Evolutionary conservation across 2,797 vertebrate species (phyloP).

Genomic region (Propithecus perrieri): DNA sequence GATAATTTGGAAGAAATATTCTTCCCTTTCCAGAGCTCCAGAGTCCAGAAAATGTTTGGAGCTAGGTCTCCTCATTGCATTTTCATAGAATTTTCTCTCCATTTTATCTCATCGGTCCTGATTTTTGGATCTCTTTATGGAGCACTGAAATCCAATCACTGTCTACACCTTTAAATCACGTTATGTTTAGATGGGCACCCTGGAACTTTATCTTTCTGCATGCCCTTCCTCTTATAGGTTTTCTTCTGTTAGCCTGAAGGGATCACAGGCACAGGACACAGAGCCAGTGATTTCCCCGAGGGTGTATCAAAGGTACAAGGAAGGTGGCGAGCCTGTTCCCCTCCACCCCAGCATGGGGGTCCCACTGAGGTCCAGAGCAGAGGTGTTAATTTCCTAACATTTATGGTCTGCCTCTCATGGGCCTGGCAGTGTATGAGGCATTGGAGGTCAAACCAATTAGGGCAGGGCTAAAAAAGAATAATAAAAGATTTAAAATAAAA

Average conservation of each 20-base stretch:
- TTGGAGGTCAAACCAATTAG: neutral
- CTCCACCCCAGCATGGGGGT: neutral
- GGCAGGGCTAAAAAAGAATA: neutral
- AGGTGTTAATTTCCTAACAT: neutral
- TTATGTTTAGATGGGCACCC: neutral
- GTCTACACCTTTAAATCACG: neutral
- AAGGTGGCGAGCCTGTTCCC: neutral
- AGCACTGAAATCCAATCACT: neutral
- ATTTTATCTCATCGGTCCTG: neutral
- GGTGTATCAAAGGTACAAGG: no score
- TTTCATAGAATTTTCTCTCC: neutral
- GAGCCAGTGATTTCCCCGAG: neutral
- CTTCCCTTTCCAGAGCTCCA: neutral
- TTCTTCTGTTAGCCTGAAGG: neutral
- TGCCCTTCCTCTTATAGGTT: neutral
- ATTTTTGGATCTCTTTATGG: neutral
- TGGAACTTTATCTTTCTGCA: neutral
- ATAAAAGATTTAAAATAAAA: neutral
- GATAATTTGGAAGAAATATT: conserved; percentile 25
- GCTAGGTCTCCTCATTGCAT: neutral
- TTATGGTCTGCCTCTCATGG: neutral
- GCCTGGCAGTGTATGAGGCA: neutral
- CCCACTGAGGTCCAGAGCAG: neutral
- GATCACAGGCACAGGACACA: neutral
- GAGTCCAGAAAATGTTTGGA: neutral